phyloP scores from a whole-genome alignment of 2,113 vertebrate species.

The Xerus inauris region DNA sequence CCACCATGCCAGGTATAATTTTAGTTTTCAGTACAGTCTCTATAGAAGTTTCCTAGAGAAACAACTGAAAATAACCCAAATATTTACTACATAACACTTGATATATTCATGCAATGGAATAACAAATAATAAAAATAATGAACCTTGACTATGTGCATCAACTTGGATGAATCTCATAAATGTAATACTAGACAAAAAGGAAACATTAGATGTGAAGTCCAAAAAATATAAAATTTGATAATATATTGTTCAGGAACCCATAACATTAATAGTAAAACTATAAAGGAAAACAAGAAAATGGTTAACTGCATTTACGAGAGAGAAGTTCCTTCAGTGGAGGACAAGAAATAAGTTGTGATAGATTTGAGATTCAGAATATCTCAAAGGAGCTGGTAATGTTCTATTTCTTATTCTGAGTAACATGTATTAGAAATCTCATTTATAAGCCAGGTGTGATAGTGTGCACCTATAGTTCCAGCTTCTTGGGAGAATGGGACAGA shows the following conservation, averaged over 20 bases:
- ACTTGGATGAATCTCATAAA: background rate
- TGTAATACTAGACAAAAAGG: background rate
- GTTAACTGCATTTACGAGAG: background rate
- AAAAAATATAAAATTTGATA: background rate
- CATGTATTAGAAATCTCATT: background rate
- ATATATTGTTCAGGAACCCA: background rate
- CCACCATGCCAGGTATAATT: no score
- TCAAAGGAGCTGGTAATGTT: background rate
- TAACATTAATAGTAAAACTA: background rate
- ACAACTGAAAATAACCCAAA: slow-evolving; percentile 5
- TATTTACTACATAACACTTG: background rate
- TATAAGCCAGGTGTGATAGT: background rate
- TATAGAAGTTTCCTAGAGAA: background rate
- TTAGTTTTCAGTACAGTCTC: background rate
- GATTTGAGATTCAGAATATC: background rate
- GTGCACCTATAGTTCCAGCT: background rate
- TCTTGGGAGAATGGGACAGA: background rate
- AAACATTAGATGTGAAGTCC: background rate
- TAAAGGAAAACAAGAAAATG: background rate
- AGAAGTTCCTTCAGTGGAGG: background rate
- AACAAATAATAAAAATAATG: background rate
- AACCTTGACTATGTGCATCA: background rate
- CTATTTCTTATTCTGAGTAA: background rate
- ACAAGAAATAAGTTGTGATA: background rate
- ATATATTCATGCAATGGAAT: background rate